Evolutionary conservation across 2,113 vertebrate species (phyloP), one percentile per base, ranked within the genome.

Genomic region (Arizona elegans): DNA sequence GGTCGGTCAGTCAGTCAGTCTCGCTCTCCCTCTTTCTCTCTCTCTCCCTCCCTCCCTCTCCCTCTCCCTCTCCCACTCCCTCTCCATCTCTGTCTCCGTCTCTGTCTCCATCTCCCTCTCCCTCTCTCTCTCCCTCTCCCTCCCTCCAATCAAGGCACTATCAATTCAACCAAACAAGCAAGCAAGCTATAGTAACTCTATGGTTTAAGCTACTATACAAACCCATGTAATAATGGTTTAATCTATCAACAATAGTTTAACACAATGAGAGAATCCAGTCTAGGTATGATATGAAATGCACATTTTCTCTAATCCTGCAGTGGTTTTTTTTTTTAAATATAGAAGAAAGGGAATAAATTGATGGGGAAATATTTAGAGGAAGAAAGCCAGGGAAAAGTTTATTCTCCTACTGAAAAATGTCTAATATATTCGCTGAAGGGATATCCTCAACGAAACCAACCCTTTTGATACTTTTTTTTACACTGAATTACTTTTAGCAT

Each of bases 381-480:
- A 62, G 10, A 59, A 43, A 62, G 56, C 10, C 47, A 43, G 19
- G 55, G 38, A 29, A 33, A 6, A 47, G 8, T 38, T 56, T 43
- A 58, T 43, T 24, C 29, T 38, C 21, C 33, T 88, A 21, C 21
- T 56, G 11, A n/a, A 33, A 24, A 59, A 47, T 38, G 6, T 56
- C n/a, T 17, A 75, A 33, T 26, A 87, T 3, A 50, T 87, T 87
- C 15, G 17, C 15, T 53, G 26, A 50, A 52, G 56, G 24, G 50
- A 62, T 29, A 6, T 53, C n/a, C n/a, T 1, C 89, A 23, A 70
- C 33, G 89, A 50, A 29, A 65, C 3, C 65, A 75, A 33, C 6
- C n/a, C n/a, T 9, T 65, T 21, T 52, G 58, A 26, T 29, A 4
- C 13, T 7, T 10, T 3, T 0, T 1, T 3, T 0, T 1, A 3